Evolutionary conservation across 2,888 invertebrate species (phyloP), one percentile per base, ranked within the genome.

Genomic region (Ryuthela nishihirai): DNA sequence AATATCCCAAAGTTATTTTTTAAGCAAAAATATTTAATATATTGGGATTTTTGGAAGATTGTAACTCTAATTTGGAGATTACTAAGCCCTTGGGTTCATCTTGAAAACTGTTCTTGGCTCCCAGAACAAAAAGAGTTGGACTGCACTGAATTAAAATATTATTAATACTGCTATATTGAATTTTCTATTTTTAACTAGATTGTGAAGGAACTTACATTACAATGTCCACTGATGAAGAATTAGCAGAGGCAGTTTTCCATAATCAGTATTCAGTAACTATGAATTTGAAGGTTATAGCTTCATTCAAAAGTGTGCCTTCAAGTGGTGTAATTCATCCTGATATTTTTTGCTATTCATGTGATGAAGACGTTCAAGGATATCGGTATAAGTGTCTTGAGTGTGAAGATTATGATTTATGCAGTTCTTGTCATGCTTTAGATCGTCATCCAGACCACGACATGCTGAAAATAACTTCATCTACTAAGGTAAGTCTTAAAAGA

Each of bases 311-410:
- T 47, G 17, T 26, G 21, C 20, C 29, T 43, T 29, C 32, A 18
- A 36, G 34, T 34, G 69, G 65, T 15, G 41, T 53, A 1, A 34
- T 74, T 4, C 86, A 87, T 69, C 68, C 70, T 3, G 79, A 80
- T 1, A 81, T 92, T 0, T 69, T 78, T 4, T 93, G 92, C 70
- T 88, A 92, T 72, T 78, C 75, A 0, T 93, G 93, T 69, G 78
- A 85, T 0, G 70, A 73, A 0, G 70, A 75, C 0, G 78, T 92
- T 5, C 67, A 75, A n/a, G 92, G 91, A 0, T 84, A 82, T 67
- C 84, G 93, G 12, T 93, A 88, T 79, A 92, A 90, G 74, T 94
- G 93, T 70, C 74, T 85, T 15, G 78, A 83, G 48, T 94, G 93
- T 68, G 75, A 79, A 0, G 84, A 93, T 72, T 93, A 76, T 72